phyloP scores from a whole-genome alignment of 2,113 vertebrate species.

The Dolichotis patagonum region DNA sequence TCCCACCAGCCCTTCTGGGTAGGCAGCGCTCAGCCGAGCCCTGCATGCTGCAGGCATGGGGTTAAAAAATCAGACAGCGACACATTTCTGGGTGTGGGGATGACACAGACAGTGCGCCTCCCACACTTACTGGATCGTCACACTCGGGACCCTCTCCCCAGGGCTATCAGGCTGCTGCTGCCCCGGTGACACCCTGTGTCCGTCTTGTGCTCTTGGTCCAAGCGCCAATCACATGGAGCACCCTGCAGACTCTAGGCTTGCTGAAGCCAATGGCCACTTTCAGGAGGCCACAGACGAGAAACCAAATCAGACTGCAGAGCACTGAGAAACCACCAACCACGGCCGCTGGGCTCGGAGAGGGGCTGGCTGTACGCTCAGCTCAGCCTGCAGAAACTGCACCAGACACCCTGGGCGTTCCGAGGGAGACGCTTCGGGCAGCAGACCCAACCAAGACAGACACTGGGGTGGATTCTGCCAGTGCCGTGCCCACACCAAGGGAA shows the following conservation, averaged over 20 bases:
- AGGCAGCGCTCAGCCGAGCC: neutral
- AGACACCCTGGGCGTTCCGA: neutral
- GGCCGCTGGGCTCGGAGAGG: neutral
- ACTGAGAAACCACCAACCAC: neutral
- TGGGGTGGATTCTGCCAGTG: neutral
- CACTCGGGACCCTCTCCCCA: neutral
- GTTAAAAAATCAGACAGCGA: neutral
- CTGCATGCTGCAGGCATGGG: neutral
- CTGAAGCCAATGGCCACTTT: neutral
- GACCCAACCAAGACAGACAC: neutral
- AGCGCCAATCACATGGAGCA: neutral
- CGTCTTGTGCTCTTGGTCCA: neutral
- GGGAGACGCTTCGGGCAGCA: neutral
- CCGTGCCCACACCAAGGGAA: neutral
- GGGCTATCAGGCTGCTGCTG: neutral
- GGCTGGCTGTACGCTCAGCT: neutral
- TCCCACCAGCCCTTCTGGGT: neutral
- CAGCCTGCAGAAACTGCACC: conserved; percentile 4
- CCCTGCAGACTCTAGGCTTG: neutral
- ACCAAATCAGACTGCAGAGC: neutral
- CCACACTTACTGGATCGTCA: neutral
- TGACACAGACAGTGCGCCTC: neutral
- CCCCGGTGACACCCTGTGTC: neutral
- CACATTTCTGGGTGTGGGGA: neutral
- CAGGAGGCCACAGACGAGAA: neutral